Base-by-base conservation (phyloP, 2,113 vertebrate species). In the Mobula hypostoma region DNA sequence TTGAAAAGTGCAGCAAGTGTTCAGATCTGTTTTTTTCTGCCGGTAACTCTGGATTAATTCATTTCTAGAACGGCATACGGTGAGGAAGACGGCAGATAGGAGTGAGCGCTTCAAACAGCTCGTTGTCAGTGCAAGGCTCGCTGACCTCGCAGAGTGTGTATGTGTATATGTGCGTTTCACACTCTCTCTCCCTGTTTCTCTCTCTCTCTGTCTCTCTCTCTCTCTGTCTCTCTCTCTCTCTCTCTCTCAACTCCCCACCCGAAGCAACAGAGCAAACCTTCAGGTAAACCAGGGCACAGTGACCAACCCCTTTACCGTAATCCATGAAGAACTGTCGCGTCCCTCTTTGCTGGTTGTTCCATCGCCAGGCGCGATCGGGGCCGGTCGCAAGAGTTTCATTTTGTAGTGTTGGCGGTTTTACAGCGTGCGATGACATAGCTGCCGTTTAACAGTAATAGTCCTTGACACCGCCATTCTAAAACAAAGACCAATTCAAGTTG, bases 301-400 rank as follows among this genome's bases (percentile, higher is more conserved):
- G 61, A 63, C 87, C 87, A 90, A 61, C 91, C 91, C 36, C 91
- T 74, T 93, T 93, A 93, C 91, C 91, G 91, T 93, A 93, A 93
- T 93, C 68, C 40, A 11, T 24, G 12, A 27, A 76, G 36, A 56
- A 48, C 36, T 63, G 9, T 21, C 21, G 21, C 91, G 7, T 27
- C 12, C 40, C 21, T 29, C 32, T 74, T 36, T 24, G 68, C 68
- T 70, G 68, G 48, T 48, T 48, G 48, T 48, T 48, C 12, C 68
- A 70, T 70, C 68, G 7, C 68, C 68, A 17, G 17, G 68, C 68
- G 12, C 17, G 12, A 70, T 11, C 68, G 17, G 2, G 68, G 68
- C 11, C 9, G 68, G 68, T 70, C 12, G 68, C 68, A 70, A 14
- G 68, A 70, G 17, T 70, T 70, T 11, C 15, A 32, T n/a, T 80